Evolutionary conservation across 2,113 vertebrate genomes (phyloP).

Genomic region (Phyllostomus discolor): DNA sequence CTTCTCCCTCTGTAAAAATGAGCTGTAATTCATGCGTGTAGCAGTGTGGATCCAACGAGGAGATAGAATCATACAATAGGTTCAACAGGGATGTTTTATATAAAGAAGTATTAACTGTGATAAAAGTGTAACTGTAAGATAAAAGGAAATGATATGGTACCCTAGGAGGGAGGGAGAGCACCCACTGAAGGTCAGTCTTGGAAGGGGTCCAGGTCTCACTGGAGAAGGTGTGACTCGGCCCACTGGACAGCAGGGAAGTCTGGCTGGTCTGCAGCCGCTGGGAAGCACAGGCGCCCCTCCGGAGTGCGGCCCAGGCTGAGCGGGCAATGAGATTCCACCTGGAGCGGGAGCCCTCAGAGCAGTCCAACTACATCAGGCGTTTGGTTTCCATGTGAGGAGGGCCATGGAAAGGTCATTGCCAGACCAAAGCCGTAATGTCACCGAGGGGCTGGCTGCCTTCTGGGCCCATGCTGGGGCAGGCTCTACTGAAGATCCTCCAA

Average conservation of each 20-base stretch:
- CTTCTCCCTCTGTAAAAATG: background rate
- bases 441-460: background rate
- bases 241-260: too few relatives aligned
- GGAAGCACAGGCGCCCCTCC: background rate
- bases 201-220: background rate
- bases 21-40: background rate
- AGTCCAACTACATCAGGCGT: rapidly evolving
- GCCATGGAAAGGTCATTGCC: background rate
- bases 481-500: background rate
- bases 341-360: background rate
- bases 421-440: background rate
- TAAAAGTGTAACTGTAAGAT: background rate
- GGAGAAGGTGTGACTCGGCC: background rate
- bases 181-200: background rate
- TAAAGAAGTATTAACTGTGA: background rate
- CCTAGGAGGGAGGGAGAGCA: too few relatives aligned
- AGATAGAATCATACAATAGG: background rate
- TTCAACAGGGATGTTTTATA: background rate
- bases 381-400: background rate
- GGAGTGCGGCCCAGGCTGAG: too few relatives aligned
- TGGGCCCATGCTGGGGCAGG: background rate
- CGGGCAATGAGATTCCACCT: background rate
- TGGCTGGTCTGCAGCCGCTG: background rate
- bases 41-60: background rate
- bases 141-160: background rate